Evolutionary conservation across 2,797 vertebrate genomes (phyloP).

Genomic region (Salmo trutta): DNA sequence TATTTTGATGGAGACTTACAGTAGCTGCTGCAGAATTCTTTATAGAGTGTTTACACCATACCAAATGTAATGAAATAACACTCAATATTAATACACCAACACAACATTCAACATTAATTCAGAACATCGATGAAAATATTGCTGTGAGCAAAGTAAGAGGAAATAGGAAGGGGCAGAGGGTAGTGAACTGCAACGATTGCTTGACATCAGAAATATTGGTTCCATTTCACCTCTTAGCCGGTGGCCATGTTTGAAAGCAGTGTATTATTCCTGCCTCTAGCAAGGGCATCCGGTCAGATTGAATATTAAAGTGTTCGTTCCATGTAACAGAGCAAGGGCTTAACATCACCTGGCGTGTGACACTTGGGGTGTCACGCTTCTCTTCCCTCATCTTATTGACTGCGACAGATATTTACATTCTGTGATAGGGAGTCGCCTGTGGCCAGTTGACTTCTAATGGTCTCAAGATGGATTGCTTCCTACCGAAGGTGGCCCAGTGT

Average conservation of each 20-base stretch:
- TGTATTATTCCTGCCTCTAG: neutral
- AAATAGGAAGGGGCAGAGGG: neutral
- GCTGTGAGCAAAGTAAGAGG: neutral
- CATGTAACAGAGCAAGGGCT: neutral
- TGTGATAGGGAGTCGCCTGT: neutral
- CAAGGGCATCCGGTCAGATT: neutral
- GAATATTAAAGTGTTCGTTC: neutral
- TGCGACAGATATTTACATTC: neutral
- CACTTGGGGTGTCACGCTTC: neutral
- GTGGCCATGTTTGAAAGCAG: neutral
- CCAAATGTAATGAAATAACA: neutral
- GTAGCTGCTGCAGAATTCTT: neutral
- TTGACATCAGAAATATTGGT: neutral
- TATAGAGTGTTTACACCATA: neutral
- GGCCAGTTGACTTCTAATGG: conserved; percentile 2
- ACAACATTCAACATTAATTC: neutral
- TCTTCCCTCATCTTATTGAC: neutral
- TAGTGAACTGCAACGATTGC: neutral
- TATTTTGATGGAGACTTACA: neutral
- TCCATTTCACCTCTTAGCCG: neutral
- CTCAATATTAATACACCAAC: neutral
- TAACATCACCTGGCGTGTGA: neutral
- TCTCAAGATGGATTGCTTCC: conserved; percentile 1
- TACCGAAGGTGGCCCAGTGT: neutral
- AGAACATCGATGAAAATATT: neutral